These are phyloP conservation scores for Cryptophagus acutangulus DNA, from an alignment of 2,888 invertebrate genomes.

Conservation along the genomic window DNA sequence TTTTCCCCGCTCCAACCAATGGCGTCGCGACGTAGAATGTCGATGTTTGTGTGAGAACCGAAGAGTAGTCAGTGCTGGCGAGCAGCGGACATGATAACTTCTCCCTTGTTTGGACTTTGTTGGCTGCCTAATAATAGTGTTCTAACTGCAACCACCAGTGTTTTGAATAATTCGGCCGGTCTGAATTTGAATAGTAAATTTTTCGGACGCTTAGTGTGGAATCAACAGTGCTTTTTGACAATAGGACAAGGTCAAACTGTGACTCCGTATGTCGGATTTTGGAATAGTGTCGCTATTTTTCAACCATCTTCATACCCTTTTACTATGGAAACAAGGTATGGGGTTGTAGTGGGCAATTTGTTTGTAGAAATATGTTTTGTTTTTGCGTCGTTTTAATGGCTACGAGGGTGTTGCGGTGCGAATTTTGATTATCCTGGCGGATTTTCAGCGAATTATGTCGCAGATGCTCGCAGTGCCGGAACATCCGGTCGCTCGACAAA, in stretches of 20 bases:
- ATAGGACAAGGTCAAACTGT: conserved; percentile 38
- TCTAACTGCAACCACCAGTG: conserved; percentile 20
- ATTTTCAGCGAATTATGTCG: too few species aligned
- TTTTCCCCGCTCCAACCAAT: conserved; percentile 39
- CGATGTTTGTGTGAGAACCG: conserved; percentile 44
- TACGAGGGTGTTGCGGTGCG: too few species aligned
- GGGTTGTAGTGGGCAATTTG: conserved; percentile 12
- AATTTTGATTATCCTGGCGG: too few species aligned
- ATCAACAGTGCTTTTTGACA: conserved; percentile 43
- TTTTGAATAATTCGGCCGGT: too few species aligned
- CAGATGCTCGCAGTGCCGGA: too few species aligned
- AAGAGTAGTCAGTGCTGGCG: conserved; percentile 44
- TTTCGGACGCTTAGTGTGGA: conserved; percentile 42
- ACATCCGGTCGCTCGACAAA: too few species aligned
- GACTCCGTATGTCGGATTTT: conserved; percentile 47
- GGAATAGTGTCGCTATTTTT: conserved; percentile 43
- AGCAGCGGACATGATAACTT: conserved; percentile 52
- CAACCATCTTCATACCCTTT: conserved; percentile 37
- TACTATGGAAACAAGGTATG: conserved; percentile 45
- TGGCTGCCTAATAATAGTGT: conserved; percentile 47
- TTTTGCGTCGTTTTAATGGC: too few species aligned
- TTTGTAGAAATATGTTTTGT: too few species aligned
- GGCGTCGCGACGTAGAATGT: conserved; percentile 7
- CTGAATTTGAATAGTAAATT: conserved; percentile 27
- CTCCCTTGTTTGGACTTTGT: conserved; percentile 49